Base-by-base conservation (phyloP, 2,113 vertebrate species). In the Pituophis catenifer region DNA sequence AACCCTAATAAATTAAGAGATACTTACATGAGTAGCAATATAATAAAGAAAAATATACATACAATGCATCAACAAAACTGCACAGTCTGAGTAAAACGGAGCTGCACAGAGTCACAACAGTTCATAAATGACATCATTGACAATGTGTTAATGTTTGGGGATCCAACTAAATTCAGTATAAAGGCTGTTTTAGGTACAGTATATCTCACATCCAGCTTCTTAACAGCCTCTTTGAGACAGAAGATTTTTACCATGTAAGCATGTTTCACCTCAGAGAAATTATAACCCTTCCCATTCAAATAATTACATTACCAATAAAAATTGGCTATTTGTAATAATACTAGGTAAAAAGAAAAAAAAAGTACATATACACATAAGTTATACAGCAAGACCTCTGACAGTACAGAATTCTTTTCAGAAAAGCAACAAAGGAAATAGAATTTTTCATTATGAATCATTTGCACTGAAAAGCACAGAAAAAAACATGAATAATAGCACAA, bases 181-280 rank as follows among this genome's bases (percentile, higher is more conserved):
- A 4, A 0, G 0, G 26, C 70, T 93, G 95, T 93, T 97, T 96
- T 94, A 97, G 93, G 95, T 97, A 97, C 96, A 96, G 94, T 3
- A 12, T 29, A 29, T 90, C 95, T 95, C 95, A 85, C 94, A 96
- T 96, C 96, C 95, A 96, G 92, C 90, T 95, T 97, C 94, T 97
- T 87, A 92, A 89, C 94, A 97, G 95, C 92, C 91, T 93, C 96
- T 97, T 95, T 90, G 91, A 97, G 94, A 95, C 96, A 94, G 95
- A 95, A 94, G 90, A 95, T 91, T 98, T 98, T 96, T 96, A 96
- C 95, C 92, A 95, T 93, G 92, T 93, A 92, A 96, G 96, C 95
- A 92, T 96, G 96, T 96, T 97, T 97, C 96, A 96, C 97, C 96
- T 96, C 96, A 90, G 86, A 95, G 97, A 97, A 95, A 91, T 97